These are phyloP conservation scores for Oligia latruncula DNA, from an alignment of 2,888 invertebrate species.

Conservation along the genomic window DNA sequence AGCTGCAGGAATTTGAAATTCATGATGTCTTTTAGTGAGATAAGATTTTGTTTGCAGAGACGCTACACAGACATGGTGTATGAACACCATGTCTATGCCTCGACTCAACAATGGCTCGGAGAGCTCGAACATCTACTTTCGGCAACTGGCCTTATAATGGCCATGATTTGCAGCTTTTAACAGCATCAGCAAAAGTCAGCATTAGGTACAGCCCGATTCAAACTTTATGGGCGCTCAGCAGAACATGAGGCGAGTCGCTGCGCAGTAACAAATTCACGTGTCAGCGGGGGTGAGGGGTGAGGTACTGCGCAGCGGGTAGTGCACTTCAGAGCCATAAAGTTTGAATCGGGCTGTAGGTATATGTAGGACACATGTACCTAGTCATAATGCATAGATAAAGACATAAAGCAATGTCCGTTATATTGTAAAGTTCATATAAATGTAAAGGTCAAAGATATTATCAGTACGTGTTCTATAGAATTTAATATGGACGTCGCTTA, in stretches of 20 bases:
- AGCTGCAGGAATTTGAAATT: background rate
- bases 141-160: background rate
- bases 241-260: background rate
- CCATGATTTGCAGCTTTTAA: background rate
- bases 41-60: background rate
- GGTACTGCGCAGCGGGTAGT: too few relatives aligned
- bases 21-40: background rate
- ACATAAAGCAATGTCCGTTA: slow-evolving; percentile 25
- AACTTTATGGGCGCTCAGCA: background rate
- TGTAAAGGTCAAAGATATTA: slow-evolving; percentile 57
- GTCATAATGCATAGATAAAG: slow-evolving; percentile 24
- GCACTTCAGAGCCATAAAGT: background rate
- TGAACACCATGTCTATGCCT: too few relatives aligned
- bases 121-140: too few relatives aligned
- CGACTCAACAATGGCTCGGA: background rate
- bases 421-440: slow-evolving; percentile 54
- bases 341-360: background rate
- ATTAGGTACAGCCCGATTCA: background rate
- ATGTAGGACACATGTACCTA: background rate
- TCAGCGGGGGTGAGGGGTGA: background rate
- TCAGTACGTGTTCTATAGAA: slow-evolving; percentile 43
- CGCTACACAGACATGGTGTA: background rate
- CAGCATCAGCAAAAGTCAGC: background rate
- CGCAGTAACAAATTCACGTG: background rate
- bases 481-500: slow-evolving; percentile 13